Conservation (phyloP, 1,140 invertebrate genomes). For the Centruroides sculpturatus region DNA sequence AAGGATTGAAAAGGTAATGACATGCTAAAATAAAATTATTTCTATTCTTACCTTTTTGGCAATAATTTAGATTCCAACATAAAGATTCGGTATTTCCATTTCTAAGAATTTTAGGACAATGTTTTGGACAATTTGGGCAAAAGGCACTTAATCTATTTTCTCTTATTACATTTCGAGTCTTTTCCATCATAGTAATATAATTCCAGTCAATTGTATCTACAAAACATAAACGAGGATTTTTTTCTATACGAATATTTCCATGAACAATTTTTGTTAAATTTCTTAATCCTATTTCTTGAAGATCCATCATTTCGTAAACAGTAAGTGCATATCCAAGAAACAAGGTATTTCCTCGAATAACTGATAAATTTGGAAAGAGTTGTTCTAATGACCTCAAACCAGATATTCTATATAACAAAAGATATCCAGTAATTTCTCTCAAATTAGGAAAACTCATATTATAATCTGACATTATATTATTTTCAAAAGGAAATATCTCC, state of each 20-base stretch:
- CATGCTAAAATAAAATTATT: too few species aligned
- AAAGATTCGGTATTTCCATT: conserved; percentile 21
- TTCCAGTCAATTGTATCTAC: conserved; percentile 78
- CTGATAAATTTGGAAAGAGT: conserved; percentile 86
- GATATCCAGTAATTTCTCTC: conserved; percentile 50
- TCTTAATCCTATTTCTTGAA: conserved; percentile 62
- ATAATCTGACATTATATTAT: conserved; percentile 33
- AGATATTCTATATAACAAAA: conserved; percentile 55
- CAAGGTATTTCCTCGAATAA: conserved; percentile 73
- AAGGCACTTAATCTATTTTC: too few species aligned
- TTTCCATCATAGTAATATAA: too few species aligned
- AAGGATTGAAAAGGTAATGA: too few species aligned
- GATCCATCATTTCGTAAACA: conserved; percentile 44
- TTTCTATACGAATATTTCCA: conserved; percentile 71
- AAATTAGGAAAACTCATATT: conserved; percentile 48
- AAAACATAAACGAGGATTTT: conserved; percentile 76
- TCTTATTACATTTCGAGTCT: too few species aligned
- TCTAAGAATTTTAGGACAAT: conserved; percentile 34
- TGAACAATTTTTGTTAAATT: conserved; percentile 63
- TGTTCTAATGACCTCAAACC: conserved; percentile 60
- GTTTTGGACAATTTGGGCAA: conserved; percentile 20
- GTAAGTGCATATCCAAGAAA: conserved; percentile 76
- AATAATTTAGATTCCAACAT: conserved; percentile 57
- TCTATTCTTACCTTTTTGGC: conserved; percentile 26
- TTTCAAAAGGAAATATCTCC: conserved; percentile 34